Base-by-base conservation (phyloP, 2,113 vertebrate genomes). In the Glareola pratincola region DNA sequence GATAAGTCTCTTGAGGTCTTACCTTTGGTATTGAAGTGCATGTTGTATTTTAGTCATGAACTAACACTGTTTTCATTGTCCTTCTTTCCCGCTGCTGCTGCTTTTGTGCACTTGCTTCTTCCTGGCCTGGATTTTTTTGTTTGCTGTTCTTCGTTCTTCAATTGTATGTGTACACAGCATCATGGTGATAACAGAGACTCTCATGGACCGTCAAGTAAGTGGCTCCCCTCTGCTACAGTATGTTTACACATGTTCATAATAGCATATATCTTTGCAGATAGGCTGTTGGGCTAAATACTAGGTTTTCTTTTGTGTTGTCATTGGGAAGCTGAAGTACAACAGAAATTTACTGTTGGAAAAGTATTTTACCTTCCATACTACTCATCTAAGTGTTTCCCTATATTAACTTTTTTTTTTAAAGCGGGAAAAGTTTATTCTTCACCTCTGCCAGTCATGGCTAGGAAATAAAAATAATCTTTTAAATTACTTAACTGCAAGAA, bases 141-240 rank as follows among this genome's bases (percentile, higher is more conserved):
- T 97, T 96, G 97, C 98, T 97, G 96, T 95, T 92, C 96, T 85
- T 85, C 96, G n/a, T 90, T 96, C 97, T 97, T 92, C 98, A 97
- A 97, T 97, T 97, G 89, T 95, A 86, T 97, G 90, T 97, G 94
- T 91, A 72, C 89, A 86, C 98, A 99, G 99, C 98, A 98, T 94
- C 98, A 98, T 98, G 98, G 98, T 98, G 99, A 99, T 96, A 98
- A 96, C 98, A 99, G 97, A 98, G 99, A 99, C 97, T 97, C 96
- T 94, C 98, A 98, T 95, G 98, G 97, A 97, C 91, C 96, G 86
- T 97, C 98, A 98, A 98, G 99, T 99, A 99, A 99, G 98, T 98
- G 81, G 95, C 82, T 96, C 23, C 45, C 62, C 81, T 96, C 75
- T 95, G 69, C 59, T 94, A 78, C 59, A 37, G 51, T 91, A 45